Evolutionary conservation across 1,140 invertebrate genomes (phyloP), one percentile per base, ranked within the genome.

Genomic region (Caenorhabditis brenneri): DNA sequence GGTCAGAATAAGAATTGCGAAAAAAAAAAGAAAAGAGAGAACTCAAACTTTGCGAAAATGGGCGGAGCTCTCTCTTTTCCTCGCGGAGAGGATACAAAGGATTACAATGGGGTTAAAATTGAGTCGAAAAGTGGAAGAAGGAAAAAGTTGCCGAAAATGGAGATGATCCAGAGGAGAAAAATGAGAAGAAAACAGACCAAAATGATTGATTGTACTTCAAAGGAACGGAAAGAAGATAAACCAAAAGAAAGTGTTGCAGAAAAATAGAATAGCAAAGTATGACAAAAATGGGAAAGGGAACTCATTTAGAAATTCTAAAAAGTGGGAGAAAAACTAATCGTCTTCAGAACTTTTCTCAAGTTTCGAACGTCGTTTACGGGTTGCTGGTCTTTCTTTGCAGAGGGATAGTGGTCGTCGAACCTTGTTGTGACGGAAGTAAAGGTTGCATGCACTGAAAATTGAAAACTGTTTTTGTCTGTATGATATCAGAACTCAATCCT

Each of bases 21-120:
- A 7, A 39, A 74, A 74, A 74, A 74, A 42, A 42, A 42, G n/a
- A 74, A 74, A 29, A 74, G 29, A 2, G n/a, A 42, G 36, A 74
- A 74, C 33, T 24, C 60, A 39, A 65, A 65, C 29, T 74, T 74
- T 74, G 65, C 65, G 65, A 46, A n/a, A 74, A 74, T 19, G n/a
- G 65, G 65, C 36, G 36, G 36, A 3, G 36, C 36, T n/a, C 10
- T 74, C 29, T 42, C 10, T 42, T 22, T 1, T 22, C 19, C 36
- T 12, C 1, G 4, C 0, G 22, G 53, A 27, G 9, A 27, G 49
- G 65, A 74, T 74, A 74, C 65, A 74, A 74, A 74, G 65, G 65
- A 74, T 74, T 74, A 74, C 65, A 74, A 74, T 74, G 65, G 65
- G 65, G 65, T 74, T 74, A 74, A 74, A 74, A 74, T 74, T 74